Conservation (phyloP, 1,140 invertebrate species). For the Dufourea novaeangliae region DNA sequence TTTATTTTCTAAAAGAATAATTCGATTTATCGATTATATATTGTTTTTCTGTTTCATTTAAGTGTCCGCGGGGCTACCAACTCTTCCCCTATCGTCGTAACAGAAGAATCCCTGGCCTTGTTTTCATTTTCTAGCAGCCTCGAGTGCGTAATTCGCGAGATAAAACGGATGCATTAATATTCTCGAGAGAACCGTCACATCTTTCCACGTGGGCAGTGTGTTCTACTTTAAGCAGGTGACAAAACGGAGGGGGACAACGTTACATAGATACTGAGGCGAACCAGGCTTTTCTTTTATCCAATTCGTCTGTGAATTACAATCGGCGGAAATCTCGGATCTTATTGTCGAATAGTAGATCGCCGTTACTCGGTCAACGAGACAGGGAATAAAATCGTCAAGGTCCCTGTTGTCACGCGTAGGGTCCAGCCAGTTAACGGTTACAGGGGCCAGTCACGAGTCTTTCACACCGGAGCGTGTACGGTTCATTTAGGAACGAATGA, state of each 20-base stretch:
- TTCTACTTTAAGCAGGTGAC: constrained; percentile 54
- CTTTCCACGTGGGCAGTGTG: constrained; percentile 39
- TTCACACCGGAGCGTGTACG: constrained; percentile 59
- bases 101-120: background rate
- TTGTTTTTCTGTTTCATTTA: no score
- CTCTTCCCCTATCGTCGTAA: no score
- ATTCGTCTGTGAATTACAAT: background rate
- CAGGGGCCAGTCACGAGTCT: constrained; percentile 43
- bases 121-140: background rate
- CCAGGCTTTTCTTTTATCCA: background rate
- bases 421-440: constrained; percentile 30
- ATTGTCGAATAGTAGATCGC: background rate
- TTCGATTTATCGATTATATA: no score
- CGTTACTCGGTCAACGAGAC: background rate
- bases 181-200: constrained; percentile 33
- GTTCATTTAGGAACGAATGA: constrained; percentile 70
- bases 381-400: constrained; percentile 46
- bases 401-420: constrained; percentile 27
- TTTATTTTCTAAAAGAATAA: no score
- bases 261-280: no score
- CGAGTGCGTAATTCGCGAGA: constrained; percentile 2
- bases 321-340: background rate
- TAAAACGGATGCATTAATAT: constrained; percentile 63
- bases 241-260: background rate
- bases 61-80: background rate